Percentiles rank a stretch among this genome's conserved stretches.
Evolutionary conservation across 2,113 vertebrate species (phyloP).

Genomic region (Monopterus albus): DNA sequence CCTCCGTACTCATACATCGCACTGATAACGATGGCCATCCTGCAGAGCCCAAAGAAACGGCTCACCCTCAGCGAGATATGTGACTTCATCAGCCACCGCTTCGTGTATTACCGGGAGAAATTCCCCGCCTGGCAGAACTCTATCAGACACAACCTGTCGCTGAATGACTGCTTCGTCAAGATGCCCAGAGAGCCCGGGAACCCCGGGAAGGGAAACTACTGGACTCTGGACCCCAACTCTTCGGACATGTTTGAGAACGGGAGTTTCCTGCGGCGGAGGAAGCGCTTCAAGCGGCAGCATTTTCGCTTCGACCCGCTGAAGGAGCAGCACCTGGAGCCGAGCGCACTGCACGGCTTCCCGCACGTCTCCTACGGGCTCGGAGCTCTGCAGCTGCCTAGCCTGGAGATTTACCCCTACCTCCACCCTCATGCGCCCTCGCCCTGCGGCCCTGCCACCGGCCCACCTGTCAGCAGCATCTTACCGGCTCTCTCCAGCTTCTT

Average conservation of each 20-base stretch:
- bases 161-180: slow-evolving; percentile 86
- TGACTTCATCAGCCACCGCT: slow-evolving; percentile 85
- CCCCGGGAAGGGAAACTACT: slow-evolving; percentile 87
- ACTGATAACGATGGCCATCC: slow-evolving; percentile 85
- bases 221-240: slow-evolving; percentile 86
- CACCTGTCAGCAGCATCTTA: slow-evolving; percentile 82
- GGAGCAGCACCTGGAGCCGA: slow-evolving; percentile 76
- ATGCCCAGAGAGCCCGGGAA: slow-evolving; percentile 86
- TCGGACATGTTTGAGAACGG: slow-evolving; percentile 88
- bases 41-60: slow-evolving; percentile 85
- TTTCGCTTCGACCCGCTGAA: slow-evolving; percentile 78
- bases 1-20: slow-evolving; percentile 87
- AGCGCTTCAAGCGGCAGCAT: slow-evolving; percentile 85
- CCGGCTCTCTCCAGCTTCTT: slow-evolving; percentile 83
- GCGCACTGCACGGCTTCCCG: slow-evolving; percentile 67
- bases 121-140: slow-evolving; percentile 88
- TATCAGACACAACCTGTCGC: slow-evolving; percentile 84
- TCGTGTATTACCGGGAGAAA: slow-evolving; percentile 85
- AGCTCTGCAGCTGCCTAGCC: slow-evolving; percentile 76
- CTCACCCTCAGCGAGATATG: slow-evolving; percentile 87
- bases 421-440: slow-evolving; percentile 70
- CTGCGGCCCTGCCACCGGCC: slow-evolving; percentile 67
- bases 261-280: slow-evolving; percentile 84
- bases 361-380: slow-evolving; percentile 78
- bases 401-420: slow-evolving; percentile 80